phyloP scores from a whole-genome alignment of 92 coral and sea anemone genomes.

The Porites divaricata region DNA sequence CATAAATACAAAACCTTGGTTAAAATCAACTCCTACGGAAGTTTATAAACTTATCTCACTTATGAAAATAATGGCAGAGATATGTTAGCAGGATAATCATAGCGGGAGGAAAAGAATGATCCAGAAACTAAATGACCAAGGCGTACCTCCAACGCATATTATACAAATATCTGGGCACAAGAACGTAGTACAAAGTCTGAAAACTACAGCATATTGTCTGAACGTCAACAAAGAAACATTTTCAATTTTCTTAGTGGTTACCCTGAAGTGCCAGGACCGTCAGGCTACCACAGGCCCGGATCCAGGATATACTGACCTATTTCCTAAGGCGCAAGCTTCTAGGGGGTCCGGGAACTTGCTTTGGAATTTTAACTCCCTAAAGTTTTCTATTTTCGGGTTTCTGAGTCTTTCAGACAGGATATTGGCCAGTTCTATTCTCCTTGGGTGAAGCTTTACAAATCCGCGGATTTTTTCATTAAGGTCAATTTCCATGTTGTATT shows the following conservation, averaged over 20 bases:
- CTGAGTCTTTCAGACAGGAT: too few relatives aligned
- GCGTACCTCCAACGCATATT: slow-evolving; percentile 61
- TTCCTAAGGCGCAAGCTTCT: too few relatives aligned
- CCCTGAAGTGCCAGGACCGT: slow-evolving; percentile 23
- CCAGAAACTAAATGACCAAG: slow-evolving; percentile 59
- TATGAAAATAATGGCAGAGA: slow-evolving; percentile 61
- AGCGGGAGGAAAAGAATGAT: slow-evolving; percentile 66
- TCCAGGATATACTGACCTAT: too few relatives aligned
- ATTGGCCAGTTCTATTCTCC: too few relatives aligned
- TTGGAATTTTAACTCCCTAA: too few relatives aligned
- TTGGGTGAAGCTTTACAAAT: too few relatives aligned
- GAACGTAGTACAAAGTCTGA: slow-evolving; percentile 47
- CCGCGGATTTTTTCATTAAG: too few relatives aligned
- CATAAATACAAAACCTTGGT: slow-evolving; percentile 10
- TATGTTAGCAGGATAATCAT: slow-evolving; percentile 42
- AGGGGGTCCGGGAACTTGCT: too few relatives aligned
- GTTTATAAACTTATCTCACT: slow-evolving; percentile 56
- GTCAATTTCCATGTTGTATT: too few relatives aligned
- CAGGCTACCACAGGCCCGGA: neutral
- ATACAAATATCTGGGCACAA: slow-evolving; percentile 63
- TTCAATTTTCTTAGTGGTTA: slow-evolving; percentile 37
- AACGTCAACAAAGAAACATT: slow-evolving; percentile 55
- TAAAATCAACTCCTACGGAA: slow-evolving; percentile 48
- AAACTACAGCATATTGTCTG: slow-evolving; percentile 58
- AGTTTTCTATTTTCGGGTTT: too few relatives aligned